These are phyloP conservation scores for Cladopsammia gracilis DNA, from an alignment of 64 coral and sea anemone genomes.

Conservation along the genomic window DNA sequence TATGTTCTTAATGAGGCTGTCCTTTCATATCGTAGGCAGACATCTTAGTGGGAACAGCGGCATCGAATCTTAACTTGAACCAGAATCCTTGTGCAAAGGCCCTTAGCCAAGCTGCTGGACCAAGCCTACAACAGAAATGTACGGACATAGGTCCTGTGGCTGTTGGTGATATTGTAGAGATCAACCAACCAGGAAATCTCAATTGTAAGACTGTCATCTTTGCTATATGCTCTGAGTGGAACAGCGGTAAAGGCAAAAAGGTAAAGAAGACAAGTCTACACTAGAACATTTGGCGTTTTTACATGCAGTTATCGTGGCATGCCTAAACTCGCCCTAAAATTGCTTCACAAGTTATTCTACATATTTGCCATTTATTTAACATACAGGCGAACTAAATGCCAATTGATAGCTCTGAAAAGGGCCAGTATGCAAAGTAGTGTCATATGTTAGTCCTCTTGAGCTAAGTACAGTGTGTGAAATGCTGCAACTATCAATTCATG, in stretches of 20 bases:
- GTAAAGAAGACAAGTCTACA: background rate
- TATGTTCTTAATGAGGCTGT: too few relatives aligned
- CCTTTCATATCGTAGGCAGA: constrained; percentile 29
- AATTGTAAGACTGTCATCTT: constrained; percentile 37
- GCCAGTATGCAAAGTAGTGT: too few relatives aligned
- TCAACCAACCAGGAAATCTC: constrained; percentile 26
- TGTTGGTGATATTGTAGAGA: constrained; percentile 50
- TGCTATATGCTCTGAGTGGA: constrained; percentile 51
- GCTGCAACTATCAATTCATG: too few relatives aligned
- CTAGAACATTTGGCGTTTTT: too few relatives aligned
- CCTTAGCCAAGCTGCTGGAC: constrained; percentile 44
- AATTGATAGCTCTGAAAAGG: too few relatives aligned
- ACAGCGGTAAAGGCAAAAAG: constrained; percentile 12
- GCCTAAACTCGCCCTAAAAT: too few relatives aligned
- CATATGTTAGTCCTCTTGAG: too few relatives aligned
- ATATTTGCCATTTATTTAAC: too few relatives aligned
- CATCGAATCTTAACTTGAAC: constrained; percentile 34
- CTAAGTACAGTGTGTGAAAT: too few relatives aligned
- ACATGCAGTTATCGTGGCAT: too few relatives aligned
- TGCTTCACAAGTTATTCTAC: too few relatives aligned
- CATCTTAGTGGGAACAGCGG: constrained; percentile 62
- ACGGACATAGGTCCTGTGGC: background rate
- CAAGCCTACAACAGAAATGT: constrained; percentile 40
- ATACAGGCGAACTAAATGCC: too few relatives aligned
- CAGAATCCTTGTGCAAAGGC: constrained; percentile 55